Evolutionary conservation across 2,888 invertebrate genomes (phyloP).

Genomic region (Nebria brevicollis): DNA sequence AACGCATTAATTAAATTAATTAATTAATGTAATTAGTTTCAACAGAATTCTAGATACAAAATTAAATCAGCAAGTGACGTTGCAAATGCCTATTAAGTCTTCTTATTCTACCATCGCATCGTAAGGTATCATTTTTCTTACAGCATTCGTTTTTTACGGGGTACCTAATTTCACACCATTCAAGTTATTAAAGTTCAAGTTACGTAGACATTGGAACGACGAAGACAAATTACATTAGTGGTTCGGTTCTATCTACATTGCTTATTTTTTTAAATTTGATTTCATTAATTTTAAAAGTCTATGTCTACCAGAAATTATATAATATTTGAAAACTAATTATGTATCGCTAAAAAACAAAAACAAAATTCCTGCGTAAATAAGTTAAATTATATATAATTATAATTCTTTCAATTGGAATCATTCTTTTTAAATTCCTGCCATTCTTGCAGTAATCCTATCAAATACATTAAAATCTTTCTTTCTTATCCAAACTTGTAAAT

Average conservation of each 20-base stretch:
- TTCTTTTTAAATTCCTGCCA: no score
- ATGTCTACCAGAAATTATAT: not conserved
- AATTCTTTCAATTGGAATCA: no score
- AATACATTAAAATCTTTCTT: no score
- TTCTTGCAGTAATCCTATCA: no score
- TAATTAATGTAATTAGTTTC: conserved; percentile 49
- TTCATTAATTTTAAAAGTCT: not conserved
- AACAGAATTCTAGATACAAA: conserved; percentile 47
- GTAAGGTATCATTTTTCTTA: conserved; percentile 44
- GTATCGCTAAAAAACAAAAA: not conserved
- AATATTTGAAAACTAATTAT: not conserved
- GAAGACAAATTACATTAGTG: not conserved
- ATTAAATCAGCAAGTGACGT: conserved; percentile 42
- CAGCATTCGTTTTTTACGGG: conserved; percentile 30
- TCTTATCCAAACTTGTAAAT: no score
- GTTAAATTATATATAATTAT: no score
- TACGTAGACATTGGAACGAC: conserved; percentile 17
- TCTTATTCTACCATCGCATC: conserved; percentile 31
- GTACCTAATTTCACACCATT: conserved; percentile 40
- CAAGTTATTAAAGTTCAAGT: conserved; percentile 40
- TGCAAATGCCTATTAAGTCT: conserved; percentile 42
- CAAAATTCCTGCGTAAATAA: not conserved
- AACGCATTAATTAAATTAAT: conserved; percentile 49
- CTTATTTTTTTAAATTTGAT: not conserved
- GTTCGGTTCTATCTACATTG: not conserved